A percentile compares a stretch with the other conserved stretches of the same genome.
Evolutionary conservation across 1,140 invertebrate genomes (phyloP).

Genomic region (Colletes gigas): DNA sequence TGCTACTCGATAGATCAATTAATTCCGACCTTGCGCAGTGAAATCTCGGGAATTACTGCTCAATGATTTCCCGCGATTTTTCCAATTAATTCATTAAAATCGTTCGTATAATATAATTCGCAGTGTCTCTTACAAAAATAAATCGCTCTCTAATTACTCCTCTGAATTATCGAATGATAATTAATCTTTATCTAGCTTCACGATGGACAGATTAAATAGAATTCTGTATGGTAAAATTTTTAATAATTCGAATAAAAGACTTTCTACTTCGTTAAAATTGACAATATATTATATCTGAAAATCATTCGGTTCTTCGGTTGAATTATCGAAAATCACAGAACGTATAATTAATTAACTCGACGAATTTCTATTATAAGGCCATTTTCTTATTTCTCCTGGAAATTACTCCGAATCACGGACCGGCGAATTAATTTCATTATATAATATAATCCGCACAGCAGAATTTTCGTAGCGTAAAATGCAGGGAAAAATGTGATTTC

Average conservation of each 20-base stretch:
- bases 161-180: too few relatives aligned
- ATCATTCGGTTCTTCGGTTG: too few relatives aligned
- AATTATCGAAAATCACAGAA: too few relatives aligned
- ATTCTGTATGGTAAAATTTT: too few relatives aligned
- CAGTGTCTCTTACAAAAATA: too few relatives aligned
- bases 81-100: background rate
- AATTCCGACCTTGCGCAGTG: constrained; percentile 2
- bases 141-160: too few relatives aligned
- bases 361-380: background rate
- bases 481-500: constrained; percentile 26
- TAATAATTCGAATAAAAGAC: too few relatives aligned
- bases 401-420: background rate
- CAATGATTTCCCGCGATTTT: background rate
- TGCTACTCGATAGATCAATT: constrained; percentile 6
- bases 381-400: background rate
- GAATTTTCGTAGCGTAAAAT: constrained; percentile 4
- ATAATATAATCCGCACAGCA: background rate
- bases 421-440: background rate
- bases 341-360: too few relatives aligned
- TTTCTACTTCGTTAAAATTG: too few relatives aligned
- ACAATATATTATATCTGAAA: too few relatives aligned
- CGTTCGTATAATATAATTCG: background rate
- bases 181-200: too few relatives aligned
- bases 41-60: constrained; percentile 20
- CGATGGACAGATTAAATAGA: too few relatives aligned